Evolutionary conservation across 2,888 invertebrate genomes (phyloP).

Genomic region (Metallyticus violacea): DNA sequence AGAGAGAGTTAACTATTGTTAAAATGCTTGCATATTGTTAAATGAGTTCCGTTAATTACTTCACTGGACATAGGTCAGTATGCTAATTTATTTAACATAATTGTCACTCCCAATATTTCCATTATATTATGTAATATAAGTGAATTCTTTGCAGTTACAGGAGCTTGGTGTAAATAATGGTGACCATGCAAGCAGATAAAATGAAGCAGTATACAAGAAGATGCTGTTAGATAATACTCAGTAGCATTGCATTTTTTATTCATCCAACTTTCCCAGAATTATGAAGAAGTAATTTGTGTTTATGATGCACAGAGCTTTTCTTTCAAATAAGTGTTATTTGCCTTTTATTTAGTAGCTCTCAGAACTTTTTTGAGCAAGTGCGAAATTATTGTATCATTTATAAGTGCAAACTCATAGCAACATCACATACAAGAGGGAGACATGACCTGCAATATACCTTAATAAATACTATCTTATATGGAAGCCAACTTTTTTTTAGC

Average conservation of each 20-base stretch:
- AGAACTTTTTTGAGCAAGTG: not conserved
- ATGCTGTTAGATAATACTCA: not conserved
- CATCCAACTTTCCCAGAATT: not conserved
- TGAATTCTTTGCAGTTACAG: slow-evolving; percentile 20
- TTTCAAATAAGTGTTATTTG: not conserved
- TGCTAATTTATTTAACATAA: no score
- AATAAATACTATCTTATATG: no score
- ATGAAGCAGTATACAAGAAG: not conserved
- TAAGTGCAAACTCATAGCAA: not conserved
- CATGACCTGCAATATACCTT: not conserved
- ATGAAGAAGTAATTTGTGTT: not conserved
- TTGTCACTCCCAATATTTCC: no score
- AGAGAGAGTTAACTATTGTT: no score
- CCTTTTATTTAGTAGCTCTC: not conserved
- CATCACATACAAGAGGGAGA: not conserved
- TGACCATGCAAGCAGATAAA: slow-evolving; percentile 15
- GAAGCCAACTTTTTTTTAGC: no score
- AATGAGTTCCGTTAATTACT: no score
- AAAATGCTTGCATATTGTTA: no score
- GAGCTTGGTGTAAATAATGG: slow-evolving; percentile 15
- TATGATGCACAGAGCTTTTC: not conserved
- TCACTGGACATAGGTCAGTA: no score
- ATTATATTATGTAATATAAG: not conserved
- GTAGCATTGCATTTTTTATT: not conserved
- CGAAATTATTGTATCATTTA: not conserved